A percentile compares a stretch with the other conserved stretches of the same genome.
phyloP scores from a whole-genome alignment of 1,140 invertebrate species.

The Procambarus virginalis region DNA sequence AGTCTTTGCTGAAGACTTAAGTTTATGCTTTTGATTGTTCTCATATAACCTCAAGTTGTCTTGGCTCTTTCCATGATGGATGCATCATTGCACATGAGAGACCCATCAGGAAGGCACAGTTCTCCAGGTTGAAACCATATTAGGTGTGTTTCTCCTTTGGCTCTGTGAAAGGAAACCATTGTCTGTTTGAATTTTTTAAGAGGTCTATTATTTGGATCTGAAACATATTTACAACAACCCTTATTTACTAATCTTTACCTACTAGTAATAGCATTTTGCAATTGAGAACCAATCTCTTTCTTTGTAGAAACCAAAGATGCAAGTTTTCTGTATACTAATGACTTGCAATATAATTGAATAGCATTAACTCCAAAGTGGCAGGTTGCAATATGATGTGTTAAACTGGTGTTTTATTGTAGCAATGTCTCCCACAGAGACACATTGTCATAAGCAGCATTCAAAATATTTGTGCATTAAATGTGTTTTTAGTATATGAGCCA shows the following conservation, averaged over 20 bases:
- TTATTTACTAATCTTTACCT: background rate
- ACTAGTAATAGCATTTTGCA: background rate
- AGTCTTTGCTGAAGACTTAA: background rate
- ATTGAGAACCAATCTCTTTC: background rate
- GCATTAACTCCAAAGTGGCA: background rate
- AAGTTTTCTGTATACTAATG: background rate
- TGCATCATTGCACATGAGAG: background rate
- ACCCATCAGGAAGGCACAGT: background rate
- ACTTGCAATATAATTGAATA: background rate
- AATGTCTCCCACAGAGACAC: background rate
- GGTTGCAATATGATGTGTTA: background rate
- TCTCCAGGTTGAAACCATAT: background rate
- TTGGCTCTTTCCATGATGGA: background rate
- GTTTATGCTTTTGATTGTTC: background rate
- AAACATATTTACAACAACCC: background rate
- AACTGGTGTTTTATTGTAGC: background rate
- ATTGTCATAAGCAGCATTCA: background rate
- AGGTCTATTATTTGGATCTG: background rate
- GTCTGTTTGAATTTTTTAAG: background rate
- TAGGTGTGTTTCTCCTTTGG: background rate
- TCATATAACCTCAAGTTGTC: background rate
- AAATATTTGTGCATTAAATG: background rate
- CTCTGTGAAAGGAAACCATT: background rate
- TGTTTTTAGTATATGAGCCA: background rate
- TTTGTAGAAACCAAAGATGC: constrained; percentile 16